Conservation (phyloP, 2,888 invertebrate genomes). For the Epistrophe grossulariae region DNA sequence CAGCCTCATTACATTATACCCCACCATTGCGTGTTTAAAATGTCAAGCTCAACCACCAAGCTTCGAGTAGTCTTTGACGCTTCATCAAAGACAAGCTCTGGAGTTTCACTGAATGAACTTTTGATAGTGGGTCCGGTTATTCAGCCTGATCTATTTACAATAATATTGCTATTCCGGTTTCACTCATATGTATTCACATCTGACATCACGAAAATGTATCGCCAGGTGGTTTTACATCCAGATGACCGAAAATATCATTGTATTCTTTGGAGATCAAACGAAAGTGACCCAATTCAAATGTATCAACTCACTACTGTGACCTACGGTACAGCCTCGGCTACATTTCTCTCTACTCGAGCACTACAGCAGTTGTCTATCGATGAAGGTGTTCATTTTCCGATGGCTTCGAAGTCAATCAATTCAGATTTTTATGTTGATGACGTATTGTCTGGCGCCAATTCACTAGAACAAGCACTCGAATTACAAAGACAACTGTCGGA, state of each 20-base stretch:
- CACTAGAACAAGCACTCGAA: slow-evolving; percentile 15
- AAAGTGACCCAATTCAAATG: slow-evolving; percentile 44
- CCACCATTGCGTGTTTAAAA: too few species aligned
- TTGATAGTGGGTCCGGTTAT: too few species aligned
- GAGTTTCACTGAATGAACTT: too few species aligned
- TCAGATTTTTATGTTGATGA: slow-evolving; percentile 39
- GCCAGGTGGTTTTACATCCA: slow-evolving; percentile 18
- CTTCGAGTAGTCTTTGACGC: too few species aligned
- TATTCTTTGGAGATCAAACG: slow-evolving; percentile 60
- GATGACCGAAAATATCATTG: slow-evolving; percentile 48
- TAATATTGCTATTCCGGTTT: too few species aligned
- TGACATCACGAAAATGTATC: too few species aligned
- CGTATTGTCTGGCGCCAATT: slow-evolving; percentile 14
- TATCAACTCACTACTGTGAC: slow-evolving; percentile 6
- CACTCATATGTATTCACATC: too few species aligned
- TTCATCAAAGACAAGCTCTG: too few species aligned
- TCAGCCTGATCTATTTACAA: too few species aligned
- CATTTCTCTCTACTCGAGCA: slow-evolving; percentile 50
- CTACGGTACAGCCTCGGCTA: slow-evolving; percentile 54
- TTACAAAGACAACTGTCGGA: slow-evolving; percentile 13
- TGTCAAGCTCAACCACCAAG: too few species aligned
- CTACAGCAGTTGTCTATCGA: slow-evolving; percentile 30
- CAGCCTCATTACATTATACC: too few species aligned
- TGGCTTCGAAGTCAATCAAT: slow-evolving; percentile 28
- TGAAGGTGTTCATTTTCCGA: slow-evolving; percentile 28